phyloP scores from a whole-genome alignment of 2,888 invertebrate genomes.

The Ophion costatus region DNA sequence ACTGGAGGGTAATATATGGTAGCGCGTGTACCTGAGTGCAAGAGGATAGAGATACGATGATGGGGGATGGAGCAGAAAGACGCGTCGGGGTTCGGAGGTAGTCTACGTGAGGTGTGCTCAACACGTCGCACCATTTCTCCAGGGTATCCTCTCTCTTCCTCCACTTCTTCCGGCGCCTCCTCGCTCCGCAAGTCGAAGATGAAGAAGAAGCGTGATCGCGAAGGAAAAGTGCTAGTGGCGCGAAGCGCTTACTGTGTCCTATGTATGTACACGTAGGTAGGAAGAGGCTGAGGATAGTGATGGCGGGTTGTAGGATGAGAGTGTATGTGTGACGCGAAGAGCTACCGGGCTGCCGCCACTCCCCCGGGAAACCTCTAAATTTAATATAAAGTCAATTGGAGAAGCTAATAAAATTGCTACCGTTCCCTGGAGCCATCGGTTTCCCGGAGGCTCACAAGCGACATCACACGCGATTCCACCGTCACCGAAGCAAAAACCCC shows the following conservation, averaged over 20 bases:
- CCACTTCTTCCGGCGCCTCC: neutral
- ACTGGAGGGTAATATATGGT: constrained; percentile 2
- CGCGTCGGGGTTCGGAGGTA: constrained; percentile 42
- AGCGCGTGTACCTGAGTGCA: constrained; percentile 43
- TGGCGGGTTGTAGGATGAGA: constrained; percentile 7
- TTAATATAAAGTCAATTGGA: constrained; percentile 82
- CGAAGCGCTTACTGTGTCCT: constrained; percentile 45
- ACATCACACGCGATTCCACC: constrained; percentile 56
- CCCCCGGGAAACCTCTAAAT: constrained; percentile 80
- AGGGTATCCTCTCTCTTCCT: constrained; percentile 41
- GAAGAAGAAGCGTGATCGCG: constrained; percentile 67
- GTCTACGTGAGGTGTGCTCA: constrained; percentile 54
- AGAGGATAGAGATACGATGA: constrained; percentile 51
- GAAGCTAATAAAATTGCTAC: constrained; percentile 81
- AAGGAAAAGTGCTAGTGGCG: constrained; percentile 52
- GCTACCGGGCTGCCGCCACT: constrained; percentile 67
- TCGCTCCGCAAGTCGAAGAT: constrained; percentile 51
- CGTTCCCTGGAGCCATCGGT: constrained; percentile 74
- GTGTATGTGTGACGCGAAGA: constrained; percentile 57
- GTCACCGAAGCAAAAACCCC: constrained; percentile 45
- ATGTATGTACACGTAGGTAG: constrained; percentile 5
- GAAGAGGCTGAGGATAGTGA: constrained; percentile 5
- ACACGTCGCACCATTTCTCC: constrained; percentile 53
- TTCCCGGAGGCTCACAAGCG: constrained; percentile 56
- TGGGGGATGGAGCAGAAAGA: constrained; percentile 28